Base-by-base conservation (phyloP, 2,888 invertebrate species). In the Papilio protenor region DNA sequence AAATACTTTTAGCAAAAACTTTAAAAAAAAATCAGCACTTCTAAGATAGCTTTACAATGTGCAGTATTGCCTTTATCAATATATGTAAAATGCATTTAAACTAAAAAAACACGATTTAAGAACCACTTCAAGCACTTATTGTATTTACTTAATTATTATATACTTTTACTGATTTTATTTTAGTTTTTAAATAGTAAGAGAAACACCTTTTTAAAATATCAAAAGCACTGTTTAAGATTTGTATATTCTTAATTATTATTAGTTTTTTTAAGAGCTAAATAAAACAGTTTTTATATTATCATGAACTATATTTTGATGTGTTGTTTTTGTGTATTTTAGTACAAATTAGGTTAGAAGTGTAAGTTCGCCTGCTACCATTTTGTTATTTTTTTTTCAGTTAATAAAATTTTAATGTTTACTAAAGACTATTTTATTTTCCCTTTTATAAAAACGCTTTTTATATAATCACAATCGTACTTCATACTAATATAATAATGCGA, bases 281-380 rank as follows among this genome's bases (percentile, higher is more conserved):
- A 18, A 18, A 40, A 64, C 18, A 33, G 6, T 27, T 23, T 23
- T 59, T 59, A 5, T 11, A 21, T 66, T 66, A 16, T 69, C n/a
- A 21, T 45, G 21, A 45, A 45, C 3, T 69, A 21, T 11, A 33
- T 66, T 66, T 40, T 40, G 11, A 40, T 66, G 33, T 16, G 40
- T 69, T 69, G 66, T 69, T n/a, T 45, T 45, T 69, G 64, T 66
- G 40, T 69, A 45, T 12, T 45, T 69, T 69, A 69, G 45, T 69
- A 64, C 64, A 64, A 64, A 64, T 40, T 64, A 69, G 40, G 40
- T 40, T 64, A 66, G 40, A 40, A 40, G 1, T 40, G 6, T 33
- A 64, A 64, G 18, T 18, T 64, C 33, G 40, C 33, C 6, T 2
- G 33, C 64, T 40, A 64, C 18, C 21, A 45, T 45, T 69, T 66